Percentiles rank a stretch among this genome's conserved stretches.
Conservation (phyloP, 2,888 invertebrate species). For the Scaptomyza tumidula region DNA sequence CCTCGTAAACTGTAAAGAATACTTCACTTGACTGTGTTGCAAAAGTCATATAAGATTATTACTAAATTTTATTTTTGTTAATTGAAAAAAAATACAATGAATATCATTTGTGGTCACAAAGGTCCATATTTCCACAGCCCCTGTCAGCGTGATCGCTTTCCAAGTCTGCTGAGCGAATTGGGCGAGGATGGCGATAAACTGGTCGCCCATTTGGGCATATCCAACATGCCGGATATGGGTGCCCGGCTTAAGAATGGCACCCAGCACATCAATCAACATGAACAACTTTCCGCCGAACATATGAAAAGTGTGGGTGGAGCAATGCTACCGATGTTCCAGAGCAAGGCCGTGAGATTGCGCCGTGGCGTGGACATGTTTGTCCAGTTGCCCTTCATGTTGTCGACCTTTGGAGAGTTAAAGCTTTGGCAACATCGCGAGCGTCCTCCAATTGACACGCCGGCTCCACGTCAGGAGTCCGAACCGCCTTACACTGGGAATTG, state of each 20-base stretch:
- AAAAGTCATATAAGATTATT: constrained; percentile 1
- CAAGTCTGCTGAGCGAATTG: constrained; percentile 36
- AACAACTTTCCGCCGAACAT: constrained; percentile 26
- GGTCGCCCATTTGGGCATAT: constrained; percentile 36
- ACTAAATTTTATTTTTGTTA: background rate
- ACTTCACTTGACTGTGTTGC: background rate
- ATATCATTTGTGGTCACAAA: constrained; percentile 27
- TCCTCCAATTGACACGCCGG: background rate
- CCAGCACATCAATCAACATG: background rate
- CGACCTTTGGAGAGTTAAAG: background rate
- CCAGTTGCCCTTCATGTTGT: constrained; percentile 38
- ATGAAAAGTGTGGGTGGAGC: constrained; percentile 22
- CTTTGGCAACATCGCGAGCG: background rate
- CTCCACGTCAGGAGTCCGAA: constrained; percentile 31
- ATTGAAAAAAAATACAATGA: constrained; percentile 26
- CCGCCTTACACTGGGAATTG: constrained; percentile 34
- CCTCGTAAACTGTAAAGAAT: background rate
- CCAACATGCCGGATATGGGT: constrained; percentile 42
- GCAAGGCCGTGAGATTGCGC: constrained; percentile 16
- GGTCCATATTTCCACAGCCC: constrained; percentile 48
- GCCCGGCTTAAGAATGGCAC: constrained; percentile 35
- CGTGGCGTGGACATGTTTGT: constrained; percentile 47
- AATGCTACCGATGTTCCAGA: constrained; percentile 31
- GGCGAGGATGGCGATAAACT: constrained; percentile 38
- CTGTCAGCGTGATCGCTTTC: constrained; percentile 41